Base-by-base conservation (phyloP, 2,888 invertebrate genomes). In the Alviniconcha strummeri region DNA sequence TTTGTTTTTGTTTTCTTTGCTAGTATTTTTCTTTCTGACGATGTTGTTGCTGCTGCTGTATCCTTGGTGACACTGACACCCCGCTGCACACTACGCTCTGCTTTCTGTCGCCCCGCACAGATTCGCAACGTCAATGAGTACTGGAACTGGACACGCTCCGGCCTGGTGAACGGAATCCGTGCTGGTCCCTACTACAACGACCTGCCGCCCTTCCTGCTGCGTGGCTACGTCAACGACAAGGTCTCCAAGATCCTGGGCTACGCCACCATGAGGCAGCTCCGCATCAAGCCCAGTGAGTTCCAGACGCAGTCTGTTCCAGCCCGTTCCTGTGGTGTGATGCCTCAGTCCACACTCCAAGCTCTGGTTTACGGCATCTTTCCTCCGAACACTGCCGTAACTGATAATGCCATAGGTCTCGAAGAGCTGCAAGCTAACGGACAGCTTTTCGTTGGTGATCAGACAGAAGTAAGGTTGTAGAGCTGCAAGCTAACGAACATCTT, bases 181-280 rank as follows among this genome's bases (percentile, higher is more conserved):
- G 92, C 93, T 0, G 89, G 88, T 5, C 90, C 91, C 55, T 95
- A 94, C 93, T 95, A 95, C 90, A 95, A 95, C 89, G 93, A 93
- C 52, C 92, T 93, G 77, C 94, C 94, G 52, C 94, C 95, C 0
- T 92, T 94, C 85, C 93, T 93, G 69, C 92, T 94, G 85, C 89
- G 94, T 87, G 95, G 94, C 5, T 95, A 94, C 87, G 90, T 95
- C 77, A 92, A 93, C 84, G 95, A 95, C 90, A 93, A 94, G 83
- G 94, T 93, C 9, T 94, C 94, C 54, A 91, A 95, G 75, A 93
- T 95, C 69, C 94, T 95, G 94, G 95, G 95, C 19, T 95, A 94
- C 86, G 95, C 94, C 64, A 93, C 94, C 15, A 92, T 95, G 84
- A 87, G 95, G 83, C 95, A 95, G 90, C 91, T 95, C 54, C 90